Conservation (phyloP, 2,888 invertebrate species). For the Julus scanicus region DNA sequence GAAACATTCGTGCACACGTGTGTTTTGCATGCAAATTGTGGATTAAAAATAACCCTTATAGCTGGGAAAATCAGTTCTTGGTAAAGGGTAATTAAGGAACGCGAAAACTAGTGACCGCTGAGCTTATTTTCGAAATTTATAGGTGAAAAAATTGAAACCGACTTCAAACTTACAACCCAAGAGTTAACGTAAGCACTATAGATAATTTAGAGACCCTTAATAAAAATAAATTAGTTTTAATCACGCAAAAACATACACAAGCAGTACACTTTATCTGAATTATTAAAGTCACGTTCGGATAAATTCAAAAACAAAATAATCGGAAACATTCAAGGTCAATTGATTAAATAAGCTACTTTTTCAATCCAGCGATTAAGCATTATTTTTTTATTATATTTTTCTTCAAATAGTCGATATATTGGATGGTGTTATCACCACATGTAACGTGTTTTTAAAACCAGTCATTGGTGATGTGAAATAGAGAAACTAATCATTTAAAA, state of each 20-base stretch:
- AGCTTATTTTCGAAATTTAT: background rate
- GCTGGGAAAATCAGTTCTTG: background rate
- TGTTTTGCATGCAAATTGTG: slow-evolving; percentile 4
- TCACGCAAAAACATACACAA: background rate
- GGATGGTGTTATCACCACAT: too few relatives aligned
- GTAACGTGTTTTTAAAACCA: too few relatives aligned
- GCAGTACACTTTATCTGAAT: background rate
- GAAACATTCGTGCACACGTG: background rate
- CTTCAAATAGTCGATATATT: background rate
- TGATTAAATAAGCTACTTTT: background rate
- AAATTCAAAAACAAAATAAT: background rate
- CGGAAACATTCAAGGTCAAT: background rate
- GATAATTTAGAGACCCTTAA: background rate
- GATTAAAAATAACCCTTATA: background rate
- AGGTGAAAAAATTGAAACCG: background rate
- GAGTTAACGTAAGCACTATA: background rate
- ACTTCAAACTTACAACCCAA: background rate
- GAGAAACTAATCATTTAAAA: too few relatives aligned
- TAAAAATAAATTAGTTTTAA: background rate
- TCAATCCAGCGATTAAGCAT: background rate
- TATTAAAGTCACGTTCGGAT: background rate
- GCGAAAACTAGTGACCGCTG: background rate
- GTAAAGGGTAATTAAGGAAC: background rate
- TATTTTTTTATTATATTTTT: background rate
- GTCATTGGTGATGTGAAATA: background rate